phyloP scores from a whole-genome alignment of 2,113 vertebrate genomes.

The Seriola aureovittata region DNA sequence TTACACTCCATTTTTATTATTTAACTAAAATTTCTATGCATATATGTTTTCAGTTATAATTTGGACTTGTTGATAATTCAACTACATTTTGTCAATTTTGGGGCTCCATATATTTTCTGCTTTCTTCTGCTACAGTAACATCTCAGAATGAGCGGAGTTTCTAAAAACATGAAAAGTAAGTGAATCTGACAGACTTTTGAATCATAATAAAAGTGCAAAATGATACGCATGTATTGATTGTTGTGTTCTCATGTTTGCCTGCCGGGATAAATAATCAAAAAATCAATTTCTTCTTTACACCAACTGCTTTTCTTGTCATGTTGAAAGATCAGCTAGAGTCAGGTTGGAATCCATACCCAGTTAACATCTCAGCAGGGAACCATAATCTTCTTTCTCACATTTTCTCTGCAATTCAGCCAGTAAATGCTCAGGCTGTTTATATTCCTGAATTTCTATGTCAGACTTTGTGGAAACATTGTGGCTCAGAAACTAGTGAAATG shows the following conservation, averaged over 20 bases:
- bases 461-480: not conserved
- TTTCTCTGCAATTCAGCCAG: not conserved
- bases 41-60: not conserved
- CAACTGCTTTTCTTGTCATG: not conserved
- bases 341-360: not conserved
- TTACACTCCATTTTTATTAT: not conserved
- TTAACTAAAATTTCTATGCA: not conserved
- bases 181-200: not conserved
- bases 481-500: slow-evolving; percentile 33
- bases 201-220: slow-evolving; percentile 4
- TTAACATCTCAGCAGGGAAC: not conserved
- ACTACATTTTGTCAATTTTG: not conserved
- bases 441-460: not conserved
- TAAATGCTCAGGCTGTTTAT: not conserved
- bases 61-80: not conserved
- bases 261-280: slow-evolving; percentile 7
- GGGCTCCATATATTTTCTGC: not conserved
- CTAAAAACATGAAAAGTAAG: not conserved
- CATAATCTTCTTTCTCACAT: not conserved
- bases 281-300: not conserved
- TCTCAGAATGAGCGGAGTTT: not conserved
- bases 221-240: slow-evolving; percentile 34
- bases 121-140: not conserved
- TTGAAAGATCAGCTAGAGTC: slow-evolving; percentile 15
- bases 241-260: slow-evolving; percentile 6